A percentile compares a stretch with the other conserved stretches of the same genome.
phyloP scores from a whole-genome alignment of 2,888 invertebrate genomes.

The Pollenia angustigena region DNA sequence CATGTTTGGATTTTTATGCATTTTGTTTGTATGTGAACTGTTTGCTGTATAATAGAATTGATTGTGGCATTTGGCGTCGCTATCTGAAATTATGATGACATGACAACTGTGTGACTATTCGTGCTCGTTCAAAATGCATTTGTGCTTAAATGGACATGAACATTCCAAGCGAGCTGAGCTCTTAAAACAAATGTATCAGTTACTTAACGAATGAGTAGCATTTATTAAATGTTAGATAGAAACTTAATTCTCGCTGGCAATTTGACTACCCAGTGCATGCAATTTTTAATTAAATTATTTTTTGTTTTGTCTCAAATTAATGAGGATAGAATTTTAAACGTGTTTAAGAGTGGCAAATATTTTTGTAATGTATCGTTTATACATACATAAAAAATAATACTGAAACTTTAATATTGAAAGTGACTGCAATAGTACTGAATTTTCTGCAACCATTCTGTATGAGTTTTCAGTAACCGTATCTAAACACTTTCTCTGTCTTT shows the following conservation, averaged over 20 bases:
- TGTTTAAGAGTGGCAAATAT: slow-evolving; percentile 5
- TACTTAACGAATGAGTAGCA: slow-evolving; percentile 66
- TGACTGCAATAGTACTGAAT: too few relatives aligned
- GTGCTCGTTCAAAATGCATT: slow-evolving; percentile 49
- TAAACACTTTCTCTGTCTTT: too few relatives aligned
- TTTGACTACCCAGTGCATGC: slow-evolving; percentile 35
- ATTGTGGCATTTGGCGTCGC: slow-evolving; percentile 59
- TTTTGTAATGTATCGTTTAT: not conserved
- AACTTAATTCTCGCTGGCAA: slow-evolving; percentile 28
- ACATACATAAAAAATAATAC: not conserved
- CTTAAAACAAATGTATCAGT: slow-evolving; percentile 55
- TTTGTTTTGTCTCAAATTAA: slow-evolving; percentile 1
- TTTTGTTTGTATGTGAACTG: slow-evolving; percentile 24
- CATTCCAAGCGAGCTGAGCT: slow-evolving; percentile 22
- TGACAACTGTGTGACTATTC: slow-evolving; percentile 63
- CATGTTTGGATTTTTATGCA: not conserved
- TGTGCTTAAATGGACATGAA: slow-evolving; percentile 43
- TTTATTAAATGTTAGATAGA: slow-evolving; percentile 70
- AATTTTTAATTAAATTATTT: slow-evolving; percentile 35
- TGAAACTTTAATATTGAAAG: not conserved
- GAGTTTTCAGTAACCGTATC: too few relatives aligned
- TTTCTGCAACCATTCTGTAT: too few relatives aligned
- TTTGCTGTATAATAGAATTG: slow-evolving; percentile 47
- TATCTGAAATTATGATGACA: slow-evolving; percentile 72
- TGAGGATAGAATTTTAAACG: slow-evolving; percentile 8